Conservation (phyloP, 92 coral and sea anemone species). For the Porites lobata region DNA sequence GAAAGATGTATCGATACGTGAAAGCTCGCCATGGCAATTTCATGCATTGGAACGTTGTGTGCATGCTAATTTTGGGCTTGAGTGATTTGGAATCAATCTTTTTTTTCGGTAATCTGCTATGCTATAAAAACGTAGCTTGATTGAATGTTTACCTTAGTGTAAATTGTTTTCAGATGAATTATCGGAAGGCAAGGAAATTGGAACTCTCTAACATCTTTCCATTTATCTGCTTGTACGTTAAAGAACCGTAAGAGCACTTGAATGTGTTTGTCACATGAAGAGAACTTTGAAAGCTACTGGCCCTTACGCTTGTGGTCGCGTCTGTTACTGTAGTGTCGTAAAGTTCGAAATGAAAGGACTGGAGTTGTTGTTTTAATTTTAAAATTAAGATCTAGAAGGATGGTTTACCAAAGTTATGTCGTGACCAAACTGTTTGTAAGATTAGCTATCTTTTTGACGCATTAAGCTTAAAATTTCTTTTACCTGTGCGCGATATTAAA, state of each 20-base stretch:
- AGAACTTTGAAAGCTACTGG: neutral
- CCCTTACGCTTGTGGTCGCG: neutral
- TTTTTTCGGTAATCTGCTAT: neutral
- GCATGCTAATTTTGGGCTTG: neutral
- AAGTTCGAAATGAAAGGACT: neutral
- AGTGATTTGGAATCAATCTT: neutral
- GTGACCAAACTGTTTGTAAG: conserved; percentile 36
- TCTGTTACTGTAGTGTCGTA: neutral
- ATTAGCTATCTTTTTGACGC: neutral
- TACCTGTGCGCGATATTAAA: neutral
- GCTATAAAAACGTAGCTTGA: neutral
- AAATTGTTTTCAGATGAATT: neutral
- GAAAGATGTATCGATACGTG: neutral
- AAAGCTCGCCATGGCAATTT: neutral
- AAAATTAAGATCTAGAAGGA: neutral
- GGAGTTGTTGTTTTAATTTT: neutral
- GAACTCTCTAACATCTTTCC: neutral
- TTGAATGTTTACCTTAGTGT: neutral
- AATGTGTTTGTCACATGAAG: neutral
- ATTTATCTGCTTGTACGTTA: conserved; percentile 1
- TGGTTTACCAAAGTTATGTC: neutral
- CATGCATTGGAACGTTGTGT: neutral
- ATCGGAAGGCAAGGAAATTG: neutral
- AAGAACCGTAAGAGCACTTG: neutral
- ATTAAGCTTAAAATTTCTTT: neutral